These are phyloP conservation scores for Eupithecia dodoneata DNA, from an alignment of 2,888 invertebrate genomes.

Conservation along the genomic window DNA sequence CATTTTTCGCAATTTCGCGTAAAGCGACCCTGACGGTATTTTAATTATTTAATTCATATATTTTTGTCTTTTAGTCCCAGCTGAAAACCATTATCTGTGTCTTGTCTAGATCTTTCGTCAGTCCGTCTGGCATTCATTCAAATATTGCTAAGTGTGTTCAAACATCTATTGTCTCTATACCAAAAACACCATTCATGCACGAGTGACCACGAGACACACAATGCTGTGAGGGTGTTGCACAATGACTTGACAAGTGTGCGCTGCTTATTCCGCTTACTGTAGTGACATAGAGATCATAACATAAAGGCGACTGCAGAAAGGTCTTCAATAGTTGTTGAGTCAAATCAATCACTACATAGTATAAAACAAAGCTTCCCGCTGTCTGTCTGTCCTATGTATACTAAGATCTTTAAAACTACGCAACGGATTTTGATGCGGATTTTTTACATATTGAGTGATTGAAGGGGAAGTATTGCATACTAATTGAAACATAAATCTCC, in stretches of 20 bases:
- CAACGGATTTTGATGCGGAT: too few species aligned
- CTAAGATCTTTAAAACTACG: too few species aligned
- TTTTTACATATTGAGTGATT: too few species aligned
- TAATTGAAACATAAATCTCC: too few species aligned
- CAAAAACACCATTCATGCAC: slow-evolving; percentile 7
- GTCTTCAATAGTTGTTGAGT: neutral
- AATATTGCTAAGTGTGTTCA: neutral
- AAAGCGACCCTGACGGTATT: too few species aligned
- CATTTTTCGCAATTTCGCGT: too few species aligned
- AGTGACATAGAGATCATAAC: slow-evolving; percentile 51
- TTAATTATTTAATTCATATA: too few species aligned
- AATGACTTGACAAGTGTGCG: slow-evolving; percentile 48
- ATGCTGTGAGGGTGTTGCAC: slow-evolving; percentile 49
- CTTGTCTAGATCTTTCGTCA: slow-evolving; percentile 4
- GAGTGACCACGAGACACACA: slow-evolving; percentile 47
- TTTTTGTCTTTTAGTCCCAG: too few species aligned
- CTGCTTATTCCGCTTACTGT: slow-evolving; percentile 49
- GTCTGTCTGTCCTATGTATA: too few species aligned
- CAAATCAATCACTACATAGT: too few species aligned
- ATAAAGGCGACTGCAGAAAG: neutral
- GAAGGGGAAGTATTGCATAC: too few species aligned
- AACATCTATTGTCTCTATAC: slow-evolving; percentile 8
- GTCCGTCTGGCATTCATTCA: slow-evolving; percentile 7
- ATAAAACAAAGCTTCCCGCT: too few species aligned
- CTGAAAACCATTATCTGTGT: neutral